phyloP scores from a whole-genome alignment of 2,888 invertebrate genomes.

The Latrodectus elegans region DNA sequence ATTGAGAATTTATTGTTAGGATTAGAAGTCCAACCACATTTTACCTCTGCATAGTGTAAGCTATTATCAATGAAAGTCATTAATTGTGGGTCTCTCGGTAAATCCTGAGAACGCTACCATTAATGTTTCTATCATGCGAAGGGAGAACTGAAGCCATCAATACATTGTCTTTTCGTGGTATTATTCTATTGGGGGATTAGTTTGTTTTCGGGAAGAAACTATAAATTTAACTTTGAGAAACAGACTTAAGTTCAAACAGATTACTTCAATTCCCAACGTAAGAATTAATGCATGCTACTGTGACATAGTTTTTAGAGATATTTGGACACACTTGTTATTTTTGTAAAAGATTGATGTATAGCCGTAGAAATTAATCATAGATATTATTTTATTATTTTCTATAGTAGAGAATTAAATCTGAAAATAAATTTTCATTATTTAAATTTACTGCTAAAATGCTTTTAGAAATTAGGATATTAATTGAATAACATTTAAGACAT shows the following conservation, averaged over 20 bases:
- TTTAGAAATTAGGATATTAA: too few species aligned
- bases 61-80: constrained; percentile 32
- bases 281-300: too few species aligned
- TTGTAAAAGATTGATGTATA: too few species aligned
- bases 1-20: constrained; percentile 46
- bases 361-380: too few species aligned
- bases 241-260: background rate
- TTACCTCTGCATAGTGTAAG: background rate
- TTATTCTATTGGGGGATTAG: background rate
- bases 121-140: constrained; percentile 11
- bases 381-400: too few species aligned
- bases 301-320: too few species aligned
- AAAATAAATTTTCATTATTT: too few species aligned
- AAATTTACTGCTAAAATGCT: too few species aligned
- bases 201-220: background rate
- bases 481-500: too few species aligned
- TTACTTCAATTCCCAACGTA: background rate
- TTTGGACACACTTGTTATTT: too few species aligned
- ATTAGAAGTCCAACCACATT: constrained; percentile 20
- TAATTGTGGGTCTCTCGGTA: constrained; percentile 12
- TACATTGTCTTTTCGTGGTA: background rate
- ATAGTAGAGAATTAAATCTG: too few species aligned
- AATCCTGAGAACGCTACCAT: constrained; percentile 22
- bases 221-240: constrained; percentile 8
- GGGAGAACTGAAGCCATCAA: background rate